phyloP scores from a whole-genome alignment of 2,888 invertebrate genomes.

The Drepanosiphum platanoidis region DNA sequence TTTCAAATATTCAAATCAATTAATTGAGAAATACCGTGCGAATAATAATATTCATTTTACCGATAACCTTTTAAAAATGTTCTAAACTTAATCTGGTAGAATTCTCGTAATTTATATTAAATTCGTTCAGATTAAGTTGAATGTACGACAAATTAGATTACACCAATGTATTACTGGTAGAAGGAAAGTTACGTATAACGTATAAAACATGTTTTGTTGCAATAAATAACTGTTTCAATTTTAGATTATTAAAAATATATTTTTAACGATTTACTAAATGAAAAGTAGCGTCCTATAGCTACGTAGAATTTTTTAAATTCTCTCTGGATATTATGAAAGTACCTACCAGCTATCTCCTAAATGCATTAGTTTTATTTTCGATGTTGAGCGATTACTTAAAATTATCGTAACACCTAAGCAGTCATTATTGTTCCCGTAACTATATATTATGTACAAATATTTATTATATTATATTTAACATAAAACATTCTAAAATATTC shows the following conservation, averaged over 20 bases:
- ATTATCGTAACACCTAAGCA: too few relatives aligned
- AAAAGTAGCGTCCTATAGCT: too few relatives aligned
- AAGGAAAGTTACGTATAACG: not conserved
- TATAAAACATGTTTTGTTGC: not conserved
- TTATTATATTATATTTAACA: too few relatives aligned
- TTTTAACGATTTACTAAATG: too few relatives aligned
- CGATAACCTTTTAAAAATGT: not conserved
- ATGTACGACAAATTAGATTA: not conserved
- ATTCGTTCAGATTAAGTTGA: not conserved
- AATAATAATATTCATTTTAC: not conserved
- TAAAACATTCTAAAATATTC: too few relatives aligned
- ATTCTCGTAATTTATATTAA: not conserved
- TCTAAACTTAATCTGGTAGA: not conserved
- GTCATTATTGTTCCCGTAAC: too few relatives aligned
- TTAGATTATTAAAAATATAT: not conserved
- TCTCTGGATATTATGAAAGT: not conserved
- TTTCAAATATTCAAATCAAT: constrained; percentile 2
- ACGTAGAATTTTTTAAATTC: not conserved
- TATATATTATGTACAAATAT: too few relatives aligned
- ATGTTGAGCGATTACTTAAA: too few relatives aligned
- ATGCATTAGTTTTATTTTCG: too few relatives aligned
- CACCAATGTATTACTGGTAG: not conserved
- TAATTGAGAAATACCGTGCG: not conserved
- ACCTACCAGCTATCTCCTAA: not conserved
- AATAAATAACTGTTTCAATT: not conserved